Evolutionary conservation across 2,888 invertebrate genomes (phyloP).

Genomic region (Xestia sexstrigata): DNA sequence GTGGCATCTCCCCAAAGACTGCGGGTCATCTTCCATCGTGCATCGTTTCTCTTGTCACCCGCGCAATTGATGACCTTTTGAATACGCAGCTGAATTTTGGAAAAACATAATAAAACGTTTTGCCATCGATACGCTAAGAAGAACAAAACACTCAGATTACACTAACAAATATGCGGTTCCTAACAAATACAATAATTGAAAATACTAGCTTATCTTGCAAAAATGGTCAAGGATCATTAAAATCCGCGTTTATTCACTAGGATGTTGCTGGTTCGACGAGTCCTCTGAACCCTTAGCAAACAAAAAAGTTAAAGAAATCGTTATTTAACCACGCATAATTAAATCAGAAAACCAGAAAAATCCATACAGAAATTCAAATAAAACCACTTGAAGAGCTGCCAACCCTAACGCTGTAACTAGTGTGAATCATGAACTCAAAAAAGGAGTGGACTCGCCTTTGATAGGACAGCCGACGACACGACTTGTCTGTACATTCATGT

Average conservation of each 20-base stretch:
- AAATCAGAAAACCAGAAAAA: slow-evolving; percentile 29
- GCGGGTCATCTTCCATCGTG: not conserved
- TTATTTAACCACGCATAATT: slow-evolving; percentile 12
- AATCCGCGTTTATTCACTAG: not conserved
- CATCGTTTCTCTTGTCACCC: not conserved
- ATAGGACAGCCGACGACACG: slow-evolving; percentile 67
- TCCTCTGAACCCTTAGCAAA: not conserved
- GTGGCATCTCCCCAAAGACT: not conserved
- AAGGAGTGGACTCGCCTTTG: slow-evolving; percentile 68
- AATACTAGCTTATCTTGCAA: not conserved
- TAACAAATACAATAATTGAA: not conserved
- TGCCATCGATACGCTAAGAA: not conserved
- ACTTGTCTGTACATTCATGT: slow-evolving; percentile 62
- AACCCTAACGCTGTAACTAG: slow-evolving; percentile 63
- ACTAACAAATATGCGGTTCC: not conserved
- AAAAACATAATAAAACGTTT: not conserved
- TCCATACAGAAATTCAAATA: slow-evolving; percentile 13
- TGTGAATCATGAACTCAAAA: slow-evolving; percentile 69
- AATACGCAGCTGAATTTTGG: not conserved
- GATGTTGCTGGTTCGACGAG: not conserved
- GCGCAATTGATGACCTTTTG: not conserved
- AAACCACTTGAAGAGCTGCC: slow-evolving; percentile 35
- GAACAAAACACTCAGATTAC: not conserved
- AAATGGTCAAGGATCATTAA: not conserved
- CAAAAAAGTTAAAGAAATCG: not conserved